Evolutionary conservation across 2,113 vertebrate species (phyloP), one percentile per base, ranked within the genome.

Genomic region (Oryzias javanicus): DNA sequence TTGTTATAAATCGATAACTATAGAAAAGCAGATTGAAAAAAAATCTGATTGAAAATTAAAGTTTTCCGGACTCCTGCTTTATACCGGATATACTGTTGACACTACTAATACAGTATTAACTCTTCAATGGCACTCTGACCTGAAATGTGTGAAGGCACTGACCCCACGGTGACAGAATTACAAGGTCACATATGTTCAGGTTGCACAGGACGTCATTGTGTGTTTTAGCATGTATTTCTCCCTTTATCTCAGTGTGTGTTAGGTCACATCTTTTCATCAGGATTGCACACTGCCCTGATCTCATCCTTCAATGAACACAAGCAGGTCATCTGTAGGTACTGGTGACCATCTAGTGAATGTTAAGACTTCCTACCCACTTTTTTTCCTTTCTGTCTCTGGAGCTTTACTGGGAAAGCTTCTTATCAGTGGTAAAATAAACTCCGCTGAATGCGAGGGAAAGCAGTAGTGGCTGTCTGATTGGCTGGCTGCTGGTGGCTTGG

Each of bases 371-470:
- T 55, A 22, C 57, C 49, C 58, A 53, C 55, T 51, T 66, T 22
- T 25, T n/a, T 74, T 49, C 60, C 57, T 66, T 44, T 67, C 67
- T 58, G 59, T 83, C 79, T 81, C 83, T 80, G 48, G 80, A 70
- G 83, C 64, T 89, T 89, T 85, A 63, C 67, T 46, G 64, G 59
- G 47, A 86, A 87, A 87, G 87, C 85, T 82, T 85, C 85, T 89
- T 87, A 87, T 85, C 83, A 17, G 68, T 54, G 49, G 70, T 57
- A 81, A 84, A 80, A 81, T 76, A 81, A 86, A 75, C 74, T 65
- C 78, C 59, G 49, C 59, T 75, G 74, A 78, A 75, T 73, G 80
- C 80, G 82, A 80, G 72, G 70, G 76, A 70, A 67, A 66, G 64
- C 72, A 83, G 82, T 85, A 72, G 45, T 6, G 15, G 47, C 67